Evolutionary conservation across 2,888 invertebrate genomes (phyloP), one percentile per base, ranked within the genome.

Genomic region (Diabrotica balteata): DNA sequence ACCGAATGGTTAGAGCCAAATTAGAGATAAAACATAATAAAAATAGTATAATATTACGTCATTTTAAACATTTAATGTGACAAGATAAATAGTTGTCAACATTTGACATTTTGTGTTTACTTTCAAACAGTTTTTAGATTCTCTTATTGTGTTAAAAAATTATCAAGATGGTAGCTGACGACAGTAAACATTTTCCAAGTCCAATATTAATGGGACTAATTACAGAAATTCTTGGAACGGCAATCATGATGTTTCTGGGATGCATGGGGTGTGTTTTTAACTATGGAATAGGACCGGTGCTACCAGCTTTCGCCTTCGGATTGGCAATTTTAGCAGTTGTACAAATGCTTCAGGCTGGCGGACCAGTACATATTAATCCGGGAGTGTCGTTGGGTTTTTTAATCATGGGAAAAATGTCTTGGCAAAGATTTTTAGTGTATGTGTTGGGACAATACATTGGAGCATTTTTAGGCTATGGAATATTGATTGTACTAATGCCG

Each of bases 281-380:
- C 1, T 66, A 43, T 7, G 51, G 53, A 3, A 8, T 70, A 8
- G 73, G 73, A 17, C 74, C 74, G 2, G 11, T 66, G n/a, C 50
- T 72, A 32, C 70, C 73, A 44, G 62, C 71, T 5, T 65, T 71
- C 54, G 17, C 70, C 8, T 75, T 75, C 55, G 74, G 63, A 9
- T 50, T 71, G 9, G 60, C 64, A 5, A 61, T 73, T 42, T 57
- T 70, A 49, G 63, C 67, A 7, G 51, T 61, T 4, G 22, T 75
- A 11, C 72, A 73, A 52, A 69, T 66, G 8, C 66, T 71, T 32
- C 62, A 47, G 8, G 71, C 72, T 45, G 51, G 70, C 22, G 67
- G 67, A 17, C 69, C 71, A 6, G 59, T 66, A 8, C 73, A 74
- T 42, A 57, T 74, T 0, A 74, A 74, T 54, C 74, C 74, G n/a